Evolutionary conservation across 2,888 invertebrate genomes (phyloP), one percentile per base, ranked within the genome.

Genomic region (Melanostoma scalare): DNA sequence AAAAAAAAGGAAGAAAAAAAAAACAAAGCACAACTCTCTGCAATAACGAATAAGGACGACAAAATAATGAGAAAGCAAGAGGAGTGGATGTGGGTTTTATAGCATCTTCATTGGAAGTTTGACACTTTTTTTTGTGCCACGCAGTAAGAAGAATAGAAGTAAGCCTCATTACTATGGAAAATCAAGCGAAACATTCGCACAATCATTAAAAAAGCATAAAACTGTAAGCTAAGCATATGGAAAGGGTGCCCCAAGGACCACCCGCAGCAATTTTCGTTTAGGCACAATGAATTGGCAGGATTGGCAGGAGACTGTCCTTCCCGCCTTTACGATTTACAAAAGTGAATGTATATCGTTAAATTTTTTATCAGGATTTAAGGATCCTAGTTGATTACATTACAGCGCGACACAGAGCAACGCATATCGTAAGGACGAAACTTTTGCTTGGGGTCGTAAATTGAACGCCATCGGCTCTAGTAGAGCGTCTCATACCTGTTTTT

Each of bases 141-240:
- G 20, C 71, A 74, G 55, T 20, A 44, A 56, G 75, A 58, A 52
- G 60, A 65, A 58, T 33, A 68, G 6, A 42, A 6, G 40, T 71
- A 58, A 69, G 74, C 73, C 77, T 82, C 74, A 78, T 79, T 78
- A 72, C 72, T 84, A 71, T 74, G 65, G 60, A 69, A 79, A 79
- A 79, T 74, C 84, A 58, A 74, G 74, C 52, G 65, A 61, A 63
- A 78, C 74, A 79, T 79, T 84, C 52, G 79, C 84, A 78, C 69
- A 67, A 74, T 79, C 79, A 84, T 84, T 79, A 79, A 74, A 75
- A 84, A 84, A 67, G 74, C 74, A 84, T 84, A 74, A 84, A 84
- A 79, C 74, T 84, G 71, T 60, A 65, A 10, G 69, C 8, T 44
- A 10, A 52, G 73, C 78, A 74, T 84, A 78, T 84, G 68, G 68